phyloP scores from a whole-genome alignment of 2,113 vertebrate genomes.

The Poeciliopsis occidentalis region DNA sequence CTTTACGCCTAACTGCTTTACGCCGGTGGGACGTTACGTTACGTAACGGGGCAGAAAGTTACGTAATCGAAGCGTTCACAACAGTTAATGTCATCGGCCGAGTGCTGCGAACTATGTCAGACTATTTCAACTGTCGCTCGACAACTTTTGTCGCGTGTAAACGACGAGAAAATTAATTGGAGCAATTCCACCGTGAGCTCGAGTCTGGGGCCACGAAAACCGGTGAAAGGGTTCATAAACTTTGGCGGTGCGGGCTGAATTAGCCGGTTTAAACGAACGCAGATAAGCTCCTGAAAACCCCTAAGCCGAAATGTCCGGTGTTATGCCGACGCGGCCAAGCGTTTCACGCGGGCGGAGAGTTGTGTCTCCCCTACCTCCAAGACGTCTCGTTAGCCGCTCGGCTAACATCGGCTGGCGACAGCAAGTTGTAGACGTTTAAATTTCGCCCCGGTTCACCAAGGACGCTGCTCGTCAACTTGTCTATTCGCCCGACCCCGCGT shows the following conservation, averaged over 20 bases:
- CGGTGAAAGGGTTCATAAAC: not conserved
- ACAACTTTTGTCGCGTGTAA: too few species aligned
- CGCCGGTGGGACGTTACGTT: not conserved
- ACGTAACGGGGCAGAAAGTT: not conserved
- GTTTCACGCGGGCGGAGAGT: not conserved
- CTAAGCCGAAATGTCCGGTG: not conserved
- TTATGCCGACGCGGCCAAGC: not conserved
- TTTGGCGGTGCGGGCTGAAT: not conserved
- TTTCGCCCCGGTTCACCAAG: not conserved
- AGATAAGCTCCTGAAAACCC: not conserved
- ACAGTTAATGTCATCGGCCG: not conserved
- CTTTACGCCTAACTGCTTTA: not conserved
- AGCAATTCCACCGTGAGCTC: too few species aligned
- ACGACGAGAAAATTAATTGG: too few species aligned
- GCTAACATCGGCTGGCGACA: constrained; percentile 53
- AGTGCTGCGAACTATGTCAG: too few species aligned
- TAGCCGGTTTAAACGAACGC: not conserved
- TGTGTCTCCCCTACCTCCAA: not conserved
- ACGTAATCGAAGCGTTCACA: too few species aligned
- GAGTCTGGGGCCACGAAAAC: too few species aligned
- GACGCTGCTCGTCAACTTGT: not conserved
- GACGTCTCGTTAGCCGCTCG: not conserved
- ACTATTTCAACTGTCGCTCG: not conserved
- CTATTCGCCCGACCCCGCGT: too few species aligned
- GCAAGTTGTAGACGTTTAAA: not conserved